Base-by-base conservation (phyloP, 2,113 vertebrate species). In the Neogobius melanostomus region DNA sequence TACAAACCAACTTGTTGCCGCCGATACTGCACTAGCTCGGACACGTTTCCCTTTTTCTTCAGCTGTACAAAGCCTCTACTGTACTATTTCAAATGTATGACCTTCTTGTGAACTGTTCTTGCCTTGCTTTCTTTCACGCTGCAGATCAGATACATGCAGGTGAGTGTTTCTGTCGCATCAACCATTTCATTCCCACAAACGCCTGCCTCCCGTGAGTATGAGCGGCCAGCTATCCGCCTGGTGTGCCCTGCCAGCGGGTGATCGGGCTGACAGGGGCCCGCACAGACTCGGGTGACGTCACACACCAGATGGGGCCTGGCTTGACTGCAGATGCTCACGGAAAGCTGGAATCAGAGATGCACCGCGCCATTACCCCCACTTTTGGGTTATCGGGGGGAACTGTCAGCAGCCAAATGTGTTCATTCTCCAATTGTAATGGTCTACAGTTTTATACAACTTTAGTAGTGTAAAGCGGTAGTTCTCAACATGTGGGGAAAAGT, bases 141-240 rank as follows among this genome's bases (percentile, higher is more conserved):
- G 88, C 97, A 98, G 97, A 96, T 98, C 80, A 93, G 96, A 90
- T 97, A 97, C 68, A 95, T 98, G 96, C 97, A 98, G 96, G 97
- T 97, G 90, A 95, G 94, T 91, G 66, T 49, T 7, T 52, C 74
- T 83, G 64, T 74, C 66, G 59, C 62, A 56, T 53, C 68, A 7
- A 64, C 44, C 76, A 45, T 61, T 57, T 64, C 51, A 80, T 84
- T 75, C 67, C 64, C 77, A 84, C 45, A 72, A 79, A 70, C 61
- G 48, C 12, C 48, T 11, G 16, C 45, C 14, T 84, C 81, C 85
- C 76, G 8, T 16, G 66, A 77, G 76, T 54, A 60, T 12, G 52
- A 66, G 10, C 64, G 48, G 75, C 67, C 75, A 68, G 15, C 84
- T 74, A 69, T 36, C 1, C 28, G 74, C 42, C 74, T 44, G 67